phyloP scores from a whole-genome alignment of 1,140 invertebrate genomes.

The Eriocheir sinensis region DNA sequence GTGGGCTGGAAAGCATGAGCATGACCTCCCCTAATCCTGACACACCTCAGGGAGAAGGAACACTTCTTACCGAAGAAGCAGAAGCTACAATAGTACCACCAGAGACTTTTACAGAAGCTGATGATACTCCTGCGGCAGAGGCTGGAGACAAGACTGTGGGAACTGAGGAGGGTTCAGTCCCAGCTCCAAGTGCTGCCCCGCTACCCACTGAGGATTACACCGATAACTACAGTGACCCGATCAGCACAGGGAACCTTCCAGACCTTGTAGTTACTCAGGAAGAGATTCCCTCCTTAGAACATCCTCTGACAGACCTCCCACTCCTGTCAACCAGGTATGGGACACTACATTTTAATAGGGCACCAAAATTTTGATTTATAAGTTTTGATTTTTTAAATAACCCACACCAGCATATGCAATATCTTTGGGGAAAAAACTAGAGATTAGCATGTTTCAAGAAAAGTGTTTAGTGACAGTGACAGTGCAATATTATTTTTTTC shows the following conservation, averaged over 20 bases:
- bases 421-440: too few relatives aligned
- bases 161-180: not conserved
- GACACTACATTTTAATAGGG: not conserved
- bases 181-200: constrained; percentile 34
- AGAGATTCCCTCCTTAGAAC: constrained; percentile 48
- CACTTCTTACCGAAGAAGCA: not conserved
- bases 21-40: constrained; percentile 70
- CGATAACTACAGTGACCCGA: constrained; percentile 49
- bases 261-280: constrained; percentile 60
- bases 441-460: too few relatives aligned
- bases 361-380: too few relatives aligned
- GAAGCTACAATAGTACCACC: not conserved
- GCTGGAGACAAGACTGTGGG: not conserved
- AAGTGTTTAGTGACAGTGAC: too few relatives aligned
- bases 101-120: not conserved
- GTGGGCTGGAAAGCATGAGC: constrained; percentile 65
- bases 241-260: constrained; percentile 34
- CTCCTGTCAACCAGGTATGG: not conserved
- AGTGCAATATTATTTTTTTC: too few relatives aligned
- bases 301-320: constrained; percentile 40
- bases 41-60: constrained; percentile 7
- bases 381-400: too few relatives aligned
- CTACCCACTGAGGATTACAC: constrained; percentile 52
- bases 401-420: too few relatives aligned
- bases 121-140: not conserved